Conservation (phyloP, 35 echinoderm and acorn worm species). For the Heliocidaris tuberculata region DNA sequence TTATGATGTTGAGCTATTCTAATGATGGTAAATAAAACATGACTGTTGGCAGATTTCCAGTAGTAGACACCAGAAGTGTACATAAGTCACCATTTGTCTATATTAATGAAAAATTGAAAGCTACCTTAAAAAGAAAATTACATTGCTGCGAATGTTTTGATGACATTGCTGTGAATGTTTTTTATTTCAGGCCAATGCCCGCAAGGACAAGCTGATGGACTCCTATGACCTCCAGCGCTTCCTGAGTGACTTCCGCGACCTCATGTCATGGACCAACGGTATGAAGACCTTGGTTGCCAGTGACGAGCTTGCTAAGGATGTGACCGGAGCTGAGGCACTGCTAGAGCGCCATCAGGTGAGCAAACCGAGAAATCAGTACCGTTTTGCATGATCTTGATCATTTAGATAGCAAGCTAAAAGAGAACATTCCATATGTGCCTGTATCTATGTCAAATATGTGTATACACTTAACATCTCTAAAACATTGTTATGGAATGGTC, state of each 20-base stretch:
- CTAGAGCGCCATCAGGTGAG: slow-evolving; percentile 95
- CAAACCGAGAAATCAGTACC: not conserved
- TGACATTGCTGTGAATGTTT: not conserved
- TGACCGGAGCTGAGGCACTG: slow-evolving; percentile 94
- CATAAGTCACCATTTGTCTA: too few species aligned
- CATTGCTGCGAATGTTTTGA: too few species aligned
- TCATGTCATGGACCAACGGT: slow-evolving; percentile 91
- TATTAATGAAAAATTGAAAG: too few species aligned
- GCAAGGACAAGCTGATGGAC: slow-evolving; percentile 92
- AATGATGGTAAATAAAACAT: too few species aligned
- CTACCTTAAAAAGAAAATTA: not conserved
- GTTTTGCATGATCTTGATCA: not conserved
- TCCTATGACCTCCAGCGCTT: slow-evolving; percentile 96
- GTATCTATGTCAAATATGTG: not conserved
- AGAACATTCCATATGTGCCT: not conserved
- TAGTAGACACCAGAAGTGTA: too few species aligned
- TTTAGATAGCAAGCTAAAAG: not conserved
- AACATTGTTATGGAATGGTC: too few species aligned
- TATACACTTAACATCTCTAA: too few species aligned
- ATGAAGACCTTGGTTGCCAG: slow-evolving; percentile 93
- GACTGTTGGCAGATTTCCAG: too few species aligned
- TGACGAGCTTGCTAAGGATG: slow-evolving; percentile 93
- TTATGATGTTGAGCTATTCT: too few species aligned
- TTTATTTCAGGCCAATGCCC: slow-evolving; percentile 69
- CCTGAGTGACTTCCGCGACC: slow-evolving; percentile 91